Percentiles rank a stretch among this genome's conserved stretches.
Evolutionary conservation across 2,797 vertebrate species (phyloP).

Genomic region (Eleutherodactylus coqui): DNA sequence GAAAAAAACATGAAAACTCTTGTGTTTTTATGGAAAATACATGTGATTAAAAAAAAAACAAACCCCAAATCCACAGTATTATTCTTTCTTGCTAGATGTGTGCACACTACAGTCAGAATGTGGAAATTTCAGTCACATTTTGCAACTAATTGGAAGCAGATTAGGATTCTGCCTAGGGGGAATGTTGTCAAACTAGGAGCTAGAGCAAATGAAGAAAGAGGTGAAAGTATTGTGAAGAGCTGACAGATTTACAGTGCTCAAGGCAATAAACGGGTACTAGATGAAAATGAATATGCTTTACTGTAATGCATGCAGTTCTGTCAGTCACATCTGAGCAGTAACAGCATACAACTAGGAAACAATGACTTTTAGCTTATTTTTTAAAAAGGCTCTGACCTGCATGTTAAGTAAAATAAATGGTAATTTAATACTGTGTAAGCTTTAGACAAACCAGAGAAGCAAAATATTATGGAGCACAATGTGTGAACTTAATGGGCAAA

Average conservation of each 20-base stretch:
- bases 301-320: slow-evolving; percentile 70
- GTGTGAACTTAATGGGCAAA: slow-evolving; percentile 14
- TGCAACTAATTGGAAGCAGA: slow-evolving; percentile 87
- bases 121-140: slow-evolving; percentile 85
- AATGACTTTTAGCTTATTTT: slow-evolving; percentile 70
- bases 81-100: slow-evolving; percentile 70
- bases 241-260: slow-evolving; percentile 85
- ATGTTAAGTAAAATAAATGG: slow-evolving; percentile 64
- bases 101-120: slow-evolving; percentile 79
- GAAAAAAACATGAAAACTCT: slow-evolving; percentile 67
- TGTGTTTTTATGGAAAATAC: slow-evolving; percentile 69
- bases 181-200: slow-evolving; percentile 84
- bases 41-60: slow-evolving; percentile 73
- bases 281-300: slow-evolving; percentile 76
- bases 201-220: slow-evolving; percentile 82
- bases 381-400: slow-evolving; percentile 35
- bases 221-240: slow-evolving; percentile 79
- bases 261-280: slow-evolving; percentile 78
- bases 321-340: slow-evolving; percentile 71
- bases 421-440: slow-evolving; percentile 24
- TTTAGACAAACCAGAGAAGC: slow-evolving; percentile 5
- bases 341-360: slow-evolving; percentile 71
- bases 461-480: not conserved
- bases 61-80: not conserved
- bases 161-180: slow-evolving; percentile 84